Percentiles rank a stretch among this genome's conserved stretches.
These are phyloP conservation scores for Macquaria ambigua DNA, from an alignment of 2,113 vertebrate species.

Conservation along the genomic window DNA sequence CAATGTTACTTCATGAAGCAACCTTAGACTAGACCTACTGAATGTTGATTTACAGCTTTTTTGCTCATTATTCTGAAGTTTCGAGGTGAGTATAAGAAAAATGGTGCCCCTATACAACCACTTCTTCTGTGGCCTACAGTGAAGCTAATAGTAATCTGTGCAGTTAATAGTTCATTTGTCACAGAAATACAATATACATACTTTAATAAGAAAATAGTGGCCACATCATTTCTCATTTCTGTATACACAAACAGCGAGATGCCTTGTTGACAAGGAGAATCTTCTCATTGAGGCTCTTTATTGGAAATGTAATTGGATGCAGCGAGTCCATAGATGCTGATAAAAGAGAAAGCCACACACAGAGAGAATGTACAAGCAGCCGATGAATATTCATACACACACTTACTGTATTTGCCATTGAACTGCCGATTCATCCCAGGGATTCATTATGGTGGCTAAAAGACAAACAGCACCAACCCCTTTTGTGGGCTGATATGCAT, in stretches of 20 bases:
- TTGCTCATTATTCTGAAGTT: background rate
- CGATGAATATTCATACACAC: slow-evolving; percentile 59
- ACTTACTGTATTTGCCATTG: slow-evolving; percentile 44
- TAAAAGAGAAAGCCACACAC: slow-evolving; percentile 27
- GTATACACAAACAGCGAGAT: background rate
- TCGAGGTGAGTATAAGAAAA: background rate
- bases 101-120: background rate
- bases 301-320: slow-evolving; percentile 63
- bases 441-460: slow-evolving; percentile 31
- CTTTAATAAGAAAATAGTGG: slow-evolving; percentile 12
- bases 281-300: slow-evolving; percentile 22
- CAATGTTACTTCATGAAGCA: background rate
- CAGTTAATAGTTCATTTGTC: background rate
- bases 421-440: slow-evolving; percentile 32
- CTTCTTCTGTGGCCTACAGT: background rate
- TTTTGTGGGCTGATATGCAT: background rate
- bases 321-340: slow-evolving; percentile 41
- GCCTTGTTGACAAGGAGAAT: slow-evolving; percentile 29
- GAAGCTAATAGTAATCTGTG: background rate
- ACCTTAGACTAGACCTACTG: background rate
- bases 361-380: slow-evolving; percentile 29
- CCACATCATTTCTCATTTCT: slow-evolving; percentile 4
- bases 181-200: background rate
- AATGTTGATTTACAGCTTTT: background rate
- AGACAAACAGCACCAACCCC: slow-evolving; percentile 36